Evolutionary conservation across 2,113 vertebrate genomes (phyloP).

Genomic region (Columba livia): DNA sequence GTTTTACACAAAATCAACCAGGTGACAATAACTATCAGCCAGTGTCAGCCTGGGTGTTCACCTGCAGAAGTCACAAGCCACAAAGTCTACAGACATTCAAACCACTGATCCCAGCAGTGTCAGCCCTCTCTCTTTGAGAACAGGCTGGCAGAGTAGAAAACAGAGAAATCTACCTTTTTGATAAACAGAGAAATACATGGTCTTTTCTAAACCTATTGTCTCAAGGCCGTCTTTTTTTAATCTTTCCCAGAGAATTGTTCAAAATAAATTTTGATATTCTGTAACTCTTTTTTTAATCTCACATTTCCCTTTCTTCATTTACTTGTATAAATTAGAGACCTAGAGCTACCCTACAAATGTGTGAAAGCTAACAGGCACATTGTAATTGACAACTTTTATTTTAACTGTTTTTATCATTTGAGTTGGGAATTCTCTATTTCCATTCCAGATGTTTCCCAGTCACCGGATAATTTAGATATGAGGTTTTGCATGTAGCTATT

Average conservation of each 20-base stretch:
- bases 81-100: neutral
- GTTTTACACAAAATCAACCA: neutral
- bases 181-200: neutral
- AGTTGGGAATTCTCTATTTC: neutral
- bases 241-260: neutral
- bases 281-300: neutral
- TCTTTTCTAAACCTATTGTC: neutral
- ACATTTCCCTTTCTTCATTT: neutral
- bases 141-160: neutral
- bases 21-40: neutral
- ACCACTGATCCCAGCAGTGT: neutral
- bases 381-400: neutral
- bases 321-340: neutral
- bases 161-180: neutral
- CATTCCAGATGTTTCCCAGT: neutral
- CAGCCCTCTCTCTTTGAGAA: neutral
- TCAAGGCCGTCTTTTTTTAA: accelerated
- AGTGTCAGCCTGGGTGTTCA: no score
- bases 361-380: neutral
- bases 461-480: neutral
- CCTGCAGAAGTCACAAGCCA: neutral
- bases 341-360: neutral
- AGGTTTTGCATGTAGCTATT: neutral
- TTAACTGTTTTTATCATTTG: neutral
- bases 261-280: neutral